These are phyloP conservation scores for Macrosiphum euphorbiae DNA, from an alignment of 2,888 invertebrate species.

Conservation along the genomic window DNA sequence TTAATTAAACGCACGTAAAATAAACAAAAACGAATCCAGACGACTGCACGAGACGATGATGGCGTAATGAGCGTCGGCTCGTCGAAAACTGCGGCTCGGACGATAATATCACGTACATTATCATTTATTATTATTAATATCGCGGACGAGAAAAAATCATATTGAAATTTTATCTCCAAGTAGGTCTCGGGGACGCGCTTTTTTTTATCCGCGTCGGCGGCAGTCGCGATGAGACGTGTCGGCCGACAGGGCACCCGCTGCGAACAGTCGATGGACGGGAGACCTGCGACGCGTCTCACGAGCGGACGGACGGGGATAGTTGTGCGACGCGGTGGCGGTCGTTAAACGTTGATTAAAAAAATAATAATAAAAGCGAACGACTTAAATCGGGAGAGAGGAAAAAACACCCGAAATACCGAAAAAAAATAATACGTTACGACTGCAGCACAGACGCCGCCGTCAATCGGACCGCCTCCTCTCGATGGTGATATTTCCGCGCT, in stretches of 20 bases:
- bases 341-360: constrained; percentile 61
- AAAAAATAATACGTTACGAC: neutral
- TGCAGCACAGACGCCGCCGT: neutral
- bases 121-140: neutral
- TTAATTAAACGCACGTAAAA: neutral
- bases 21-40: neutral
- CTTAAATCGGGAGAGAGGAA: neutral
- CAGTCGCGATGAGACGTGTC: neutral
- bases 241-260: neutral
- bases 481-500: neutral
- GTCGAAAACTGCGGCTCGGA: neutral
- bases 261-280: neutral
- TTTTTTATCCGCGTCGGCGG: neutral
- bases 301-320: neutral
- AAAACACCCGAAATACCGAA: neutral
- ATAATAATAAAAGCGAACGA: neutral
- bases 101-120: neutral
- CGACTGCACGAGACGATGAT: neutral
- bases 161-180: neutral
- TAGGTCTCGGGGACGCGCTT: neutral
- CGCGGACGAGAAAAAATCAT: neutral
- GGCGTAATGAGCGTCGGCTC: neutral
- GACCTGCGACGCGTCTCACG: neutral
- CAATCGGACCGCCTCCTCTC: neutral
- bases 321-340: neutral